Evolutionary conservation across 2,888 invertebrate genomes (phyloP).

Genomic region (Synergus laeviventris): DNA sequence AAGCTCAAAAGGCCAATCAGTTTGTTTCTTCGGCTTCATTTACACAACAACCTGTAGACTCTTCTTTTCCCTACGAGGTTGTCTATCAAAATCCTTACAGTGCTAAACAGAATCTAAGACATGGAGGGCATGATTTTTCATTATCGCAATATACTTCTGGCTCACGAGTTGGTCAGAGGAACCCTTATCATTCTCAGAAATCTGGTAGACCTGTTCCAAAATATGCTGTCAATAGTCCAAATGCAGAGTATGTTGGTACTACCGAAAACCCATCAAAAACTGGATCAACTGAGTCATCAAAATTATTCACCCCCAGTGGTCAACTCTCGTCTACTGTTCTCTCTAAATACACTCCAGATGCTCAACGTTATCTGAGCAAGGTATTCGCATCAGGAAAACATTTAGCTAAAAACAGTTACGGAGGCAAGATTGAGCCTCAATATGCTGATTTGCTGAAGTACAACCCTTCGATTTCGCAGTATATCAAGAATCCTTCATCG

Average conservation of each 20-base stretch:
- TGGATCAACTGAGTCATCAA: conserved; percentile 47
- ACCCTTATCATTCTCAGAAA: conserved; percentile 16
- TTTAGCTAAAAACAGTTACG: conserved; percentile 50
- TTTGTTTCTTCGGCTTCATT: conserved; percentile 61
- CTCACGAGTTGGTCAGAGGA: not conserved
- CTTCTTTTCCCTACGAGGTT: conserved; percentile 46
- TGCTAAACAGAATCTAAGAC: conserved; percentile 36
- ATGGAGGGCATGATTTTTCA: not conserved
- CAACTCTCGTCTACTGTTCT: conserved; percentile 53
- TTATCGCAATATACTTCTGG: not conserved
- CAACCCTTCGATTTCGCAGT: conserved; percentile 73
- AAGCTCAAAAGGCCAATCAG: conserved; percentile 47
- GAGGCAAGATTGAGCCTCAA: conserved; percentile 45
- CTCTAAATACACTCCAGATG: conserved; percentile 60
- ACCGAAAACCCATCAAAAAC: conserved; percentile 46
- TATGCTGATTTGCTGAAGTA: conserved; percentile 70
- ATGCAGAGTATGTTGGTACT: conserved; percentile 65
- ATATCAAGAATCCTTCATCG: conserved; percentile 71
- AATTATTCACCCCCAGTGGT: conserved; percentile 52
- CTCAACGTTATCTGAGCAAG: conserved; percentile 62
- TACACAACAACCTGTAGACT: not conserved
- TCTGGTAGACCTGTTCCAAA: conserved; percentile 51
- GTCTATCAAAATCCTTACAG: conserved; percentile 54
- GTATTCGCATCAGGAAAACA: conserved; percentile 53
- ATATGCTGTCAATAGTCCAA: conserved; percentile 64